These are phyloP conservation scores for Orycteropus afer DNA, from an alignment of 2,113 vertebrate species.

Conservation along the genomic window DNA sequence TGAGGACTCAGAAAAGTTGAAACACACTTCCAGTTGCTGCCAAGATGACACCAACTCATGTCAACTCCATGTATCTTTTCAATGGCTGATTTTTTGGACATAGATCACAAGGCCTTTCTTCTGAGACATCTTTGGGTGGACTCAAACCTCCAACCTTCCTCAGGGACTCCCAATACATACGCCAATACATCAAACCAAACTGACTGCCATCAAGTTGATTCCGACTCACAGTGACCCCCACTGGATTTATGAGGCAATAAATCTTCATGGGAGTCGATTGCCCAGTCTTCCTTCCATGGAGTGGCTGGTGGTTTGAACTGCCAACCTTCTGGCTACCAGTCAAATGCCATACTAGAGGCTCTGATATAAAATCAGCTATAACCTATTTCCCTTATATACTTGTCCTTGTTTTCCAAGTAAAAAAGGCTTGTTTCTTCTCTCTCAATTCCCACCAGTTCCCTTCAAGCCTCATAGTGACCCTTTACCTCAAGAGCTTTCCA, in stretches of 20 bases:
- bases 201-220: no score
- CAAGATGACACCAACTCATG: not conserved
- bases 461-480: not conserved
- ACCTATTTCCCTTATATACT: not conserved
- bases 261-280: no score
- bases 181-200: no score
- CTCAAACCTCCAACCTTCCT: not conserved
- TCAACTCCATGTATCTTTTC: not conserved
- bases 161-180: no score
- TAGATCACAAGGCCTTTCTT: not conserved
- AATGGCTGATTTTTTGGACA: not conserved
- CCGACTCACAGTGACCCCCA: no score
- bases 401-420: not conserved
- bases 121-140: not conserved
- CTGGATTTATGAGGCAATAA: no score
- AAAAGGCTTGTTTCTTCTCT: not conserved
- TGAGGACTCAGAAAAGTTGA: not conserved
- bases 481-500: not conserved
- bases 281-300: no score
- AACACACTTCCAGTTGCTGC: no score
- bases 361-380: not conserved
- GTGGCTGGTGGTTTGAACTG: no score
- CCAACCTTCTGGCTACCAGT: no score
- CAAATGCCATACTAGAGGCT: not conserved
- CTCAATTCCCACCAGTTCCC: not conserved